phyloP scores from a whole-genome alignment of 1,140 invertebrate genomes.

The Drosophila paulistorum region DNA sequence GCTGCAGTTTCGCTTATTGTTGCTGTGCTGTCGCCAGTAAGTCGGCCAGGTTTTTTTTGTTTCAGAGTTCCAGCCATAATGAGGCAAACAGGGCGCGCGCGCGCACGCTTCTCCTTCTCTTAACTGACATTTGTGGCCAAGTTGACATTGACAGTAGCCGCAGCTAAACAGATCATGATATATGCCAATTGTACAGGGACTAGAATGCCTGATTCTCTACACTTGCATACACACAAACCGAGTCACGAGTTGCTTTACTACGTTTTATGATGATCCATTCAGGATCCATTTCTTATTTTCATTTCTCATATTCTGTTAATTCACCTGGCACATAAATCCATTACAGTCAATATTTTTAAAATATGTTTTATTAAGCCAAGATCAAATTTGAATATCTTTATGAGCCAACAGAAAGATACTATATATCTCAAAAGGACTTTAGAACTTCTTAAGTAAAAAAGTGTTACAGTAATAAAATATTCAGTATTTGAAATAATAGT shows the following conservation, averaged over 20 bases:
- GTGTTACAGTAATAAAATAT: too few relatives aligned
- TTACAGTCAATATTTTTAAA: not conserved
- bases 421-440: too few relatives aligned
- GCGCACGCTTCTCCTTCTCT: slow-evolving; percentile 18
- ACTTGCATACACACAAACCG: not conserved
- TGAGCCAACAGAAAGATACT: too few relatives aligned
- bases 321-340: not conserved
- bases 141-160: slow-evolving; percentile 66
- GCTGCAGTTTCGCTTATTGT: slow-evolving; percentile 23
- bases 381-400: too few relatives aligned
- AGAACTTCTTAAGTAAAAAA: too few relatives aligned
- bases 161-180: slow-evolving; percentile 44
- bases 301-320: not conserved
- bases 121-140: slow-evolving; percentile 54
- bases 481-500: too few relatives aligned
- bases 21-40: slow-evolving; percentile 53
- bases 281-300: slow-evolving; percentile 35
- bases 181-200: slow-evolving; percentile 55
- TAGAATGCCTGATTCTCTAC: slow-evolving; percentile 58
- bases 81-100: slow-evolving; percentile 36
- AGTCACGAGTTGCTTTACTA: slow-evolving; percentile 27
- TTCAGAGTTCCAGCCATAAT: slow-evolving; percentile 48
- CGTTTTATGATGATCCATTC: slow-evolving; percentile 58
- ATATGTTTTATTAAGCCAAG: not conserved
- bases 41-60: slow-evolving; percentile 51